Evolutionary conservation across 2,888 invertebrate species (phyloP).

Genomic region (Phortica okadai): DNA sequence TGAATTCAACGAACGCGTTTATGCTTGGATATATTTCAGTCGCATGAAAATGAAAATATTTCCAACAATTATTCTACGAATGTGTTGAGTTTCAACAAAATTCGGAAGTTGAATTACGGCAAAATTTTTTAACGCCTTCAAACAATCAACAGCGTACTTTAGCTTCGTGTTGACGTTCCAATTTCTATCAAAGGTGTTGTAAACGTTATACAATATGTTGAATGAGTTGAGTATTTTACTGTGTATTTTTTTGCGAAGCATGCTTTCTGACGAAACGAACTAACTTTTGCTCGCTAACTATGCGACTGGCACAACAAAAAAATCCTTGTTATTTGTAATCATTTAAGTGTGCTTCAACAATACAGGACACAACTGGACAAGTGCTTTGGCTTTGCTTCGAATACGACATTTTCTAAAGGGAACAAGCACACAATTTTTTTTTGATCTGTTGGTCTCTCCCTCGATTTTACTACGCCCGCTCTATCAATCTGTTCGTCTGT

Average conservation of each 20-base stretch:
- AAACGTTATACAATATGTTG: too few relatives aligned
- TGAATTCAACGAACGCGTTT: background rate
- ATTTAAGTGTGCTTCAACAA: slow-evolving; percentile 24
- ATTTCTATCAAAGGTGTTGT: too few relatives aligned
- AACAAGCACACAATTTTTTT: background rate
- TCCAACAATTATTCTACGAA: too few relatives aligned
- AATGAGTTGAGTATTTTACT: background rate
- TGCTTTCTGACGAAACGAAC: background rate
- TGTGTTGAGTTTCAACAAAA: too few relatives aligned
- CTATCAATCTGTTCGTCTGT: background rate
- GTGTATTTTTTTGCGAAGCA: background rate
- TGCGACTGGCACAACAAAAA: slow-evolving; percentile 1
- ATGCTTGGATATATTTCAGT: too few relatives aligned
- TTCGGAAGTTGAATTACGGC: too few relatives aligned
- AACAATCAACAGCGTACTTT: too few relatives aligned
- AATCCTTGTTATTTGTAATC: slow-evolving; percentile 21
- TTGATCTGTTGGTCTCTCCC: background rate
- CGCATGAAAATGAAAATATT: too few relatives aligned
- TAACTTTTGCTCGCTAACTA: background rate
- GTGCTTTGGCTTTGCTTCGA: background rate
- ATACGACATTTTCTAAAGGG: background rate
- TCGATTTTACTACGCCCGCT: background rate
- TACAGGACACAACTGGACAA: background rate
- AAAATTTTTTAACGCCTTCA: too few relatives aligned
- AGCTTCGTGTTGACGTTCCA: background rate